Conservation (phyloP, 2,113 vertebrate species). For the Carassius auratus region DNA sequence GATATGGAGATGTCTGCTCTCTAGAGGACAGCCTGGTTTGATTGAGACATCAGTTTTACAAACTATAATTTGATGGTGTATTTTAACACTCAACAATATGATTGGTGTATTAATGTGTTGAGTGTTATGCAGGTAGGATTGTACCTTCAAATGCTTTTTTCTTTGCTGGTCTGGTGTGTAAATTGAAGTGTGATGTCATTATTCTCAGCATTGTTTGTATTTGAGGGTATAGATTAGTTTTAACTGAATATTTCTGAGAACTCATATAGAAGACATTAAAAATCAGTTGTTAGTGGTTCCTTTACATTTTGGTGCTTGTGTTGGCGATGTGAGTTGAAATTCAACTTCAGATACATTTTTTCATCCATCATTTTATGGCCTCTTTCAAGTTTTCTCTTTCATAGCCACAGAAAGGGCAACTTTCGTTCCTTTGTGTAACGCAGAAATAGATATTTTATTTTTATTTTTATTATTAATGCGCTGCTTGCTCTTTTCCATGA, state of each 20-base stretch:
- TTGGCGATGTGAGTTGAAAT: not conserved
- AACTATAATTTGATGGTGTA: not conserved
- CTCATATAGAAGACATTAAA: not conserved
- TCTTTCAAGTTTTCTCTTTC: not conserved
- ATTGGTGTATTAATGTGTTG: not conserved
- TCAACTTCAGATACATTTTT: not conserved
- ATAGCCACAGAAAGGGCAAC: not conserved
- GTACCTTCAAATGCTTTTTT: not conserved
- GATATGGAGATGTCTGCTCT: slow-evolving; percentile 10
- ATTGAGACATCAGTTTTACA: slow-evolving; percentile 17
- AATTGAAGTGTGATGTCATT: not conserved
- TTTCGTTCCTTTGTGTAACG: not conserved
- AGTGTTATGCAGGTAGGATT: not conserved
- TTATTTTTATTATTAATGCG: not conserved
- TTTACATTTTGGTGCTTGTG: not conserved
- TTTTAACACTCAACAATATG: not conserved
- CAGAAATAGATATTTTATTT: not conserved
- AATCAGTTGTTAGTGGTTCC: not conserved
- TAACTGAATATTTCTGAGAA: not conserved
- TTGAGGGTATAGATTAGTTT: not conserved
- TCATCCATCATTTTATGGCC: too few species aligned
- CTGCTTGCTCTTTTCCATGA: not conserved
- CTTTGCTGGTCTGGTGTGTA: not conserved
- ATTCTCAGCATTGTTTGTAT: not conserved
- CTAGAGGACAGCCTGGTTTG: not conserved